Percentiles rank a stretch among this genome's conserved stretches.
Conservation (phyloP, 2,797 vertebrate species). For the Rhinophrynus dorsalis region DNA sequence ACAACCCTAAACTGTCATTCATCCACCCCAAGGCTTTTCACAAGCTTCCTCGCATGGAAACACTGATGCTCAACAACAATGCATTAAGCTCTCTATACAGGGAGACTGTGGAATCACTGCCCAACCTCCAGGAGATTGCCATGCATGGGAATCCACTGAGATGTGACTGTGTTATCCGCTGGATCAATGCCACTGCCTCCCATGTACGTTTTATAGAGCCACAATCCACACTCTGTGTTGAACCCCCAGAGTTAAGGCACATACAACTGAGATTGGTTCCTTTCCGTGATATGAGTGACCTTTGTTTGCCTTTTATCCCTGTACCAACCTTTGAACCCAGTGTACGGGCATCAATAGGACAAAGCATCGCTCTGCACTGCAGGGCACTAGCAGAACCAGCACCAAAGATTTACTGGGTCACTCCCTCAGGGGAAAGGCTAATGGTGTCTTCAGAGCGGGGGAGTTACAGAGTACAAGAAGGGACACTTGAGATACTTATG, state of each 20-base stretch:
- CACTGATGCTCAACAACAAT: slow-evolving; percentile 97
- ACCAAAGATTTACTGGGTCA: slow-evolving; percentile 93
- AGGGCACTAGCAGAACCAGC: slow-evolving; percentile 90
- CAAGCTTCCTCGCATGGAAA: slow-evolving; percentile 86
- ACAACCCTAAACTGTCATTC: slow-evolving; percentile 92
- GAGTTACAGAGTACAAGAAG: slow-evolving; percentile 80
- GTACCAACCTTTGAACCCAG: slow-evolving; percentile 77
- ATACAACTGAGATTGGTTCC: slow-evolving; percentile 85
- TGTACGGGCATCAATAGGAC: slow-evolving; percentile 69
- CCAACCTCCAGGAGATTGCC: slow-evolving; percentile 92
- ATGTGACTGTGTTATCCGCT: slow-evolving; percentile 94
- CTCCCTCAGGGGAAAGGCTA: slow-evolving; percentile 74
- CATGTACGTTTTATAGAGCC: slow-evolving; percentile 92
- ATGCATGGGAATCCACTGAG: slow-evolving; percentile 94
- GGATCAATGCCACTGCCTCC: slow-evolving; percentile 79
- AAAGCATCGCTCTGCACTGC: slow-evolving; percentile 81
- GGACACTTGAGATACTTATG: slow-evolving; percentile 84
- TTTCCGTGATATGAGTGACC: slow-evolving; percentile 89
- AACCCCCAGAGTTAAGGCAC: slow-evolving; percentile 87
- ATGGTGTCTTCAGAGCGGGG: slow-evolving; percentile 59
- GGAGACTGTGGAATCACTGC: slow-evolving; percentile 84
- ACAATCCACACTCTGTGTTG: slow-evolving; percentile 88
- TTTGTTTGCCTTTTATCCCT: slow-evolving; percentile 90
- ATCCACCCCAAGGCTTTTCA: slow-evolving; percentile 91
- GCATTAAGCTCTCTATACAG: slow-evolving; percentile 90